Evolutionary conservation across 1,140 invertebrate species (phyloP).

Genomic region (Heliconius nattereri): DNA sequence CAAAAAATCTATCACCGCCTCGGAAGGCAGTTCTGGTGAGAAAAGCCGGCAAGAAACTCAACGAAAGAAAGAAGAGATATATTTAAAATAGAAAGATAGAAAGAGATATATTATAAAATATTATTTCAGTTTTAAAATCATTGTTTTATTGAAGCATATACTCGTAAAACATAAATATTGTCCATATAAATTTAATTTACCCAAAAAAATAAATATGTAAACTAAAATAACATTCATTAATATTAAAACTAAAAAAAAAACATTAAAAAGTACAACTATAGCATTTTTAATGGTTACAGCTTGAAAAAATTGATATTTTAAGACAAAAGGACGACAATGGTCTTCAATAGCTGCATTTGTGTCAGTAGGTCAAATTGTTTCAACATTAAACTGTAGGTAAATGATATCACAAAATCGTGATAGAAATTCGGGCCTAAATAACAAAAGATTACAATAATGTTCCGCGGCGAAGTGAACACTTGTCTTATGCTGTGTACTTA

Average conservation of each 20-base stretch:
- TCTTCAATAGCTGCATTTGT: slow-evolving; percentile 12
- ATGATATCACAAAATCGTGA: slow-evolving; percentile 34
- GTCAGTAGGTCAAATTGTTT: slow-evolving; percentile 20
- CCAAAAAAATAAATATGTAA: too few species aligned
- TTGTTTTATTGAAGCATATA: too few species aligned
- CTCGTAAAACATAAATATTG: too few species aligned
- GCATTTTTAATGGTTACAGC: not conserved
- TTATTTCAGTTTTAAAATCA: too few species aligned
- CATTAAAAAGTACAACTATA: not conserved
- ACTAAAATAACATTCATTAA: too few species aligned
- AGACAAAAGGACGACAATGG: not conserved
- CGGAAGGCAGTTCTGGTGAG: too few species aligned
- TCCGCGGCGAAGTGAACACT: slow-evolving; percentile 59
- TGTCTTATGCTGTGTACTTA: slow-evolving; percentile 65
- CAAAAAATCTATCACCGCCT: too few species aligned
- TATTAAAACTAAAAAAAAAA: not conserved
- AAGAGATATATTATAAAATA: too few species aligned
- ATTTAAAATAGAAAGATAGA: too few species aligned
- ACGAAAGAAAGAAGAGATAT: too few species aligned
- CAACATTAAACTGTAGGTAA: slow-evolving; percentile 20
- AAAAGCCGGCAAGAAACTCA: too few species aligned
- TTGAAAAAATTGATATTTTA: not conserved
- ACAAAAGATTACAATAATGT: slow-evolving; percentile 60
- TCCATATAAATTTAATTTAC: too few species aligned
- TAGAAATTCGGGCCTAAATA: slow-evolving; percentile 46